These are phyloP conservation scores for Limnephilus lunatus DNA, from an alignment of 2,888 invertebrate species.

Conservation along the genomic window DNA sequence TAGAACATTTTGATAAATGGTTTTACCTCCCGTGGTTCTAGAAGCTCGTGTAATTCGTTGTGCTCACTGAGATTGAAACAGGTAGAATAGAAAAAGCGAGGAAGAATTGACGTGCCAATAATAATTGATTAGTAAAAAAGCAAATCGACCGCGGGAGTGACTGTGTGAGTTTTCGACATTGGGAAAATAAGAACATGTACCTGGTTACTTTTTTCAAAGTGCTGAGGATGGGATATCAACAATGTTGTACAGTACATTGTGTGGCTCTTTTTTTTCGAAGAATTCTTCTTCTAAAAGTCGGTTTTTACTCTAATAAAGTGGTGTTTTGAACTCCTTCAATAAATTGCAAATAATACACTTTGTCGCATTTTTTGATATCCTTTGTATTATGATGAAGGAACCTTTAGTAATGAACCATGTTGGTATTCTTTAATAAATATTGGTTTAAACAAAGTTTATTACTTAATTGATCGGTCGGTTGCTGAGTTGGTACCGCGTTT, in stretches of 20 bases:
- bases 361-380: too few relatives aligned
- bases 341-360: too few relatives aligned
- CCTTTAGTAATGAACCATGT: too few relatives aligned
- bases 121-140: constrained; percentile 59
- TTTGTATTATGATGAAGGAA: too few relatives aligned
- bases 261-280: too few relatives aligned
- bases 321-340: too few relatives aligned
- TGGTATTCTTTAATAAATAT: too few relatives aligned
- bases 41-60: neutral
- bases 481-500: too few relatives aligned
- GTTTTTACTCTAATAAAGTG: too few relatives aligned
- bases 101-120: constrained; percentile 62
- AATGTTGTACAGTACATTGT: neutral
- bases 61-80: constrained; percentile 58
- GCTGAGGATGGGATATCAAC: neutral
- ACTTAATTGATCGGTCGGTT: too few relatives aligned
- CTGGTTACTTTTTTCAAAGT: neutral
- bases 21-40: neutral
- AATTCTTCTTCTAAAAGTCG: too few relatives aligned
- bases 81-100: constrained; percentile 55
- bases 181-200: neutral
- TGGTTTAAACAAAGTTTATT: too few relatives aligned
- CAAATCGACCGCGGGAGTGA: constrained; percentile 5
- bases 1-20: neutral
- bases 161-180: constrained; percentile 13